Evolutionary conservation across 1,140 invertebrate species (phyloP).

Genomic region (Bombus confusus): DNA sequence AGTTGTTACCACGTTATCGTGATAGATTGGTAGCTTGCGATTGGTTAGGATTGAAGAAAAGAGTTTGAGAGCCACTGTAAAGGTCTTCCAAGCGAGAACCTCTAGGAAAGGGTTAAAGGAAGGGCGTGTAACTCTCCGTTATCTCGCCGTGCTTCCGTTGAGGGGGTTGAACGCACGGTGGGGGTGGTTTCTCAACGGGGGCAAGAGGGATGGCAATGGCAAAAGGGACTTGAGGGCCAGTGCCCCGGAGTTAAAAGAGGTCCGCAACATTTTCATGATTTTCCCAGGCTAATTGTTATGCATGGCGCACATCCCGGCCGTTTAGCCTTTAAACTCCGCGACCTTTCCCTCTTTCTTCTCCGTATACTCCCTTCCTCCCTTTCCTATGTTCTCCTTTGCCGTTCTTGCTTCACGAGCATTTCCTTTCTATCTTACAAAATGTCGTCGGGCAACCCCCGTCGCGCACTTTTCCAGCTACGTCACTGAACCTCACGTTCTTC

Average conservation of each 20-base stretch:
- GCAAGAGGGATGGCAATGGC: slow-evolving; percentile 48
- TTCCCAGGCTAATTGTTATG: slow-evolving; percentile 82
- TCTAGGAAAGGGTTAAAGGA: slow-evolving; percentile 74
- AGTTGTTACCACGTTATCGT: background rate
- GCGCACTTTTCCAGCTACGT: slow-evolving; percentile 55
- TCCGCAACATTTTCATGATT: slow-evolving; percentile 81
- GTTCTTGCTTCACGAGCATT: slow-evolving; percentile 12
- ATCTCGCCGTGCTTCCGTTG: slow-evolving; percentile 79
- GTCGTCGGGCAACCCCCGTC: slow-evolving; percentile 4
- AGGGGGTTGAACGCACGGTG: slow-evolving; percentile 54
- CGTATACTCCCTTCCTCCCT: slow-evolving; percentile 4
- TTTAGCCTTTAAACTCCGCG: slow-evolving; percentile 77
- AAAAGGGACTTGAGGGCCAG: slow-evolving; percentile 61
- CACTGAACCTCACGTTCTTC: slow-evolving; percentile 52
- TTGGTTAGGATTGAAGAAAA: background rate
- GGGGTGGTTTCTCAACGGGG: slow-evolving; percentile 56
- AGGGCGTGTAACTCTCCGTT: slow-evolving; percentile 80
- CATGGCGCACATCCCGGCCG: slow-evolving; percentile 78
- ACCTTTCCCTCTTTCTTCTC: slow-evolving; percentile 47
- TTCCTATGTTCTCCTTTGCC: background rate
- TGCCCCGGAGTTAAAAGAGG: slow-evolving; percentile 75
- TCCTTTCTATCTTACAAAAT: slow-evolving; percentile 12
- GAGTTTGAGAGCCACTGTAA: slow-evolving; percentile 64
- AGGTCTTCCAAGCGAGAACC: slow-evolving; percentile 59
- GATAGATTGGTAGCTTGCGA: no score